Percentiles rank a stretch among this genome's conserved stretches.
Conservation (phyloP, 2,888 invertebrate genomes). For the Epinotia demarniana region DNA sequence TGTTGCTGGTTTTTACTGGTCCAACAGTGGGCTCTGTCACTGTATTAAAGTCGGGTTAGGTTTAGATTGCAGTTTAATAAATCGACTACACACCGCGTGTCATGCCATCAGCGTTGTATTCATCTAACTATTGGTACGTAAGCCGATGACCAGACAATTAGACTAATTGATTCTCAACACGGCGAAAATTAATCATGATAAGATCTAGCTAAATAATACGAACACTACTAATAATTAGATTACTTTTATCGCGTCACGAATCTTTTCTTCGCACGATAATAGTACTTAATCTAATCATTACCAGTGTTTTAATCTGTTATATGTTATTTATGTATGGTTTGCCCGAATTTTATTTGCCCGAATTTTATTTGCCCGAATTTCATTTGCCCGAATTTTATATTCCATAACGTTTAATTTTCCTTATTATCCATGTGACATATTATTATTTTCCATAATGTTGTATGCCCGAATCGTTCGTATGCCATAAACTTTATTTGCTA, state of each 20-base stretch:
- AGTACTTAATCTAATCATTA: background rate
- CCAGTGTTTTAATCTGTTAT: background rate
- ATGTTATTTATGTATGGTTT: too few species aligned
- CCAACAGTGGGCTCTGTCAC: background rate
- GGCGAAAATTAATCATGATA: background rate
- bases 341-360: too few species aligned
- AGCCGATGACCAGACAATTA: too few species aligned
- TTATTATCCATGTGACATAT: too few species aligned
- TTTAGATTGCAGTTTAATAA: background rate
- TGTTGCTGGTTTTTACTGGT: constrained; percentile 12
- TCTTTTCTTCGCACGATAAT: background rate
- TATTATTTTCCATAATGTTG: too few species aligned
- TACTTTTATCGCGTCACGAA: background rate
- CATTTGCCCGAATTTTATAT: too few species aligned
- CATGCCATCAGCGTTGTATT: background rate
- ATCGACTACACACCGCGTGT: background rate
- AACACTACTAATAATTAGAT: background rate
- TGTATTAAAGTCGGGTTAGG: background rate
- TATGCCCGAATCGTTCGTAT: too few species aligned
- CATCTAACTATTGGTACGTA: background rate
- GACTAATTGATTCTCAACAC: background rate
- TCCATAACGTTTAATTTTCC: too few species aligned
- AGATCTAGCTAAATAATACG: background rate
- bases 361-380: too few species aligned
- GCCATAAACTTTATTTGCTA: too few species aligned